Evolutionary conservation across 2,113 vertebrate species (phyloP).

Genomic region (Butastur rufipennis): DNA sequence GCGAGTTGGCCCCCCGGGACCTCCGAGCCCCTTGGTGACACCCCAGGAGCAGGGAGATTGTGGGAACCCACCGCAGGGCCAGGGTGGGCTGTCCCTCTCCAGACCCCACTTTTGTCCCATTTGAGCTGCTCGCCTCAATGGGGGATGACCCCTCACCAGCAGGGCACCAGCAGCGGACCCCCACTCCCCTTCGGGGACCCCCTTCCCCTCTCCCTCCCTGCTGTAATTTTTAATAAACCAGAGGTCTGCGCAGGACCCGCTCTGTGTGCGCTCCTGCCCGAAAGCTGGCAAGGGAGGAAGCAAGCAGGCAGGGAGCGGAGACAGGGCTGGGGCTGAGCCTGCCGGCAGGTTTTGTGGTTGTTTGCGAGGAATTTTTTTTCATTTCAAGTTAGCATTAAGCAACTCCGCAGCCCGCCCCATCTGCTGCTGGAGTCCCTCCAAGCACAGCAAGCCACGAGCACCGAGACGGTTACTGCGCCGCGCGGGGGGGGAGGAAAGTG

Average conservation of each 20-base stretch:
- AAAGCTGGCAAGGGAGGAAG: not conserved
- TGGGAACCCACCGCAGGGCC: not conserved
- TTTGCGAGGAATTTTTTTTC: not conserved
- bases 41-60: accelerated
- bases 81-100: not conserved
- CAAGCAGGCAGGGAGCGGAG: not conserved
- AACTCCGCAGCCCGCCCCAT: not conserved
- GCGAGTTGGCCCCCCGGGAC: accelerated
- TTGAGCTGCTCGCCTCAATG: not conserved
- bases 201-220: not conserved
- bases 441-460: not conserved
- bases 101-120: not conserved
- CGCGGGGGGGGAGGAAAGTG: not conserved
- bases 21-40: not conserved
- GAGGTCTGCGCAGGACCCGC: not conserved
- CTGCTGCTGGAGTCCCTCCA: not conserved
- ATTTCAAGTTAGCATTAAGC: not conserved
- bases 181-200: not conserved
- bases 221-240: not conserved
- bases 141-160: not conserved
- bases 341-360: not conserved
- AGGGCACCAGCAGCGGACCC: not conserved
- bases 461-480: not conserved
- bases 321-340: not conserved
- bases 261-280: not conserved